Evolutionary conservation across 2,797 vertebrate species (phyloP).

Genomic region (Sebastolobus alascanus): DNA sequence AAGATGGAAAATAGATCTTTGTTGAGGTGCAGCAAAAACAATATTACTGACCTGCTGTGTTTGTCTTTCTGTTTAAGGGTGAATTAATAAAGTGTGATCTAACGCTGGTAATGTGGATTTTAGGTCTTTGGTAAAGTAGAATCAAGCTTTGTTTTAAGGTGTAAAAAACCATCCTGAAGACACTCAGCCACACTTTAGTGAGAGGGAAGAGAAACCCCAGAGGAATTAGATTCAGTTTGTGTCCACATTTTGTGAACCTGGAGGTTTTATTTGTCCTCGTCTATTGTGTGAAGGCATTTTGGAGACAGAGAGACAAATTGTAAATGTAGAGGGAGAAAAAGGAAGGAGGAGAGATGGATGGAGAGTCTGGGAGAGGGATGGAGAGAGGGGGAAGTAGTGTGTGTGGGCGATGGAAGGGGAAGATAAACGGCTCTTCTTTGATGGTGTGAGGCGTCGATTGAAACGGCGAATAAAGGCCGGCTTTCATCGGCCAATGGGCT

Average conservation of each 20-base stretch:
- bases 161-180: not conserved
- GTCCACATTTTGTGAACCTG: not conserved
- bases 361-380: conserved; percentile 30
- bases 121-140: not conserved
- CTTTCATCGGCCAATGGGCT: conserved; percentile 84
- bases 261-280: not conserved
- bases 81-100: too few relatives aligned
- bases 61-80: too few relatives aligned
- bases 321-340: conserved; percentile 21
- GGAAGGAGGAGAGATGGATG: conserved; percentile 35
- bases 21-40: not conserved
- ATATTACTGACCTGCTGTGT: not conserved
- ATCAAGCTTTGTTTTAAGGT: conserved; percentile 10
- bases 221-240: not conserved
- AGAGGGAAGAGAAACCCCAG: not conserved
- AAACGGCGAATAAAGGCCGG: conserved; percentile 78
- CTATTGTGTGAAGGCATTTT: conserved; percentile 22
- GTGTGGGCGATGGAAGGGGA: conserved; percentile 43
- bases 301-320: conserved; percentile 43
- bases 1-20: too few relatives aligned
- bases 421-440: conserved; percentile 78
- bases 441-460: conserved; percentile 75
- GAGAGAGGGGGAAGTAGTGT: conserved; percentile 49
- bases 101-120: not conserved
- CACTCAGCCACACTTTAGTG: not conserved